Conservation (phyloP, 1,140 invertebrate species). For the Drosophila kohkoa region DNA sequence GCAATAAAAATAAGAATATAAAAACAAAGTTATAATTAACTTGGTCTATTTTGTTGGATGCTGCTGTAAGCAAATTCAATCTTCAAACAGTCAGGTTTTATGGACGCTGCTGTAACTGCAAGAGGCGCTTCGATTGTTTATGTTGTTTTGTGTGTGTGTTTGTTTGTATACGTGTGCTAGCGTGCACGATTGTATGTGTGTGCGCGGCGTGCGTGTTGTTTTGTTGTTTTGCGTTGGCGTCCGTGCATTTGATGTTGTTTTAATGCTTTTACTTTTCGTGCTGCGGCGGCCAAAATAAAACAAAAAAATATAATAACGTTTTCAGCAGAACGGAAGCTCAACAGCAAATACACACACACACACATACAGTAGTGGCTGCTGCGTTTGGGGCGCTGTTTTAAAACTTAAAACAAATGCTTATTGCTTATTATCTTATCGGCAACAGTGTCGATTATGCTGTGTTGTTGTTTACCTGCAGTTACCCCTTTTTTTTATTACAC, state of each 20-base stretch:
- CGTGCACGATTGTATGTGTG: conserved; percentile 16
- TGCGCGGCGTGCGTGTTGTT: conserved; percentile 54
- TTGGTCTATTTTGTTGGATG: not conserved
- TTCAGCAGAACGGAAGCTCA: conserved; percentile 40
- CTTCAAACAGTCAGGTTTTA: conserved; percentile 20
- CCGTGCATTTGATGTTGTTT: conserved; percentile 60
- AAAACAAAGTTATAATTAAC: not conserved
- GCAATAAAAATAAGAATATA: conserved; percentile 76
- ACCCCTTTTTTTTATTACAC: conserved; percentile 14
- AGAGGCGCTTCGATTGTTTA: conserved; percentile 37
- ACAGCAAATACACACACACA: conserved; percentile 46
- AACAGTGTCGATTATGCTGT: conserved; percentile 57
- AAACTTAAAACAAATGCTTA: conserved; percentile 37
- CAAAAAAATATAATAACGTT: conserved; percentile 50
- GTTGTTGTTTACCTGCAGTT: conserved; percentile 29
- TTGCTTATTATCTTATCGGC: conserved; percentile 73
- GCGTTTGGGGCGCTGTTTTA: conserved; percentile 36
- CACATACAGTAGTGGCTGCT: conserved; percentile 42
- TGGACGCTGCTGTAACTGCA: conserved; percentile 32
- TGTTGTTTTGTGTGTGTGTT: conserved; percentile 11
- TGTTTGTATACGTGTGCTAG: conserved; percentile 14
- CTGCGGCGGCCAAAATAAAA: conserved; percentile 64
- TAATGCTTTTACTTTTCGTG: conserved; percentile 52
- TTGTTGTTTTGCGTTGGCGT: conserved; percentile 64
- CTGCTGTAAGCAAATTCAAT: not conserved